These are phyloP conservation scores for Ranitomeya imitator DNA, from an alignment of 2,113 vertebrate species.

Conservation along the genomic window DNA sequence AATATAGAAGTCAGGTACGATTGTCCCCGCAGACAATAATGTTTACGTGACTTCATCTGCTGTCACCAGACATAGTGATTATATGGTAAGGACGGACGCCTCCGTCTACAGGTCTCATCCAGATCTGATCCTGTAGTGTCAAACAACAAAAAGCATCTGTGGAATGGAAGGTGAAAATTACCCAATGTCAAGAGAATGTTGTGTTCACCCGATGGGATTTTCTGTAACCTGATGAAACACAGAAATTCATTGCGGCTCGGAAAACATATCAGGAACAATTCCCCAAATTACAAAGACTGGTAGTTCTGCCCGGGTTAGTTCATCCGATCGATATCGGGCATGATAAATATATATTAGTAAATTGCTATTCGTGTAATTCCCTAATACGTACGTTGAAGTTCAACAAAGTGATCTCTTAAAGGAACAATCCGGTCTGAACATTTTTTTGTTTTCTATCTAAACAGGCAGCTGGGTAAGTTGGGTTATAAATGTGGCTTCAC, in stretches of 20 bases:
- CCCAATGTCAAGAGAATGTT: not conserved
- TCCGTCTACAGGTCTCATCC: constrained; percentile 26
- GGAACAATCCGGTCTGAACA: not conserved
- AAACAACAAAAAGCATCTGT: not conserved
- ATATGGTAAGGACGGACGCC: not conserved
- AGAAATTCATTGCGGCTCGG: not conserved
- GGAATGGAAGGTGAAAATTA: constrained; percentile 4
- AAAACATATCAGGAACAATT: not conserved
- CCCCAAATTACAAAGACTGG: not conserved
- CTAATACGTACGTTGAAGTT: not conserved
- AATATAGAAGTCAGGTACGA: not conserved
- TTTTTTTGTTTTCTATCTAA: not conserved
- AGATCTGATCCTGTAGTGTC: not conserved
- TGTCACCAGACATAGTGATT: not conserved
- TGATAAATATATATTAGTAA: not conserved
- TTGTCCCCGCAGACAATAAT: constrained; percentile 6
- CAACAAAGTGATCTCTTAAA: not conserved
- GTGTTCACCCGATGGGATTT: not conserved
- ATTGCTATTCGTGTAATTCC: not conserved
- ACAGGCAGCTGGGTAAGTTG: not conserved
- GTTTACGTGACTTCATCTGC: constrained; percentile 37
- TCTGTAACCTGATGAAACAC: not conserved
- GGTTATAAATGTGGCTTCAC: not conserved
- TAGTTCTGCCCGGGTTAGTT: not conserved
- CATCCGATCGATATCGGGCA: not conserved